Evolutionary conservation across 2,113 vertebrate species (phyloP).

Genomic region (Pampusana beccarii): DNA sequence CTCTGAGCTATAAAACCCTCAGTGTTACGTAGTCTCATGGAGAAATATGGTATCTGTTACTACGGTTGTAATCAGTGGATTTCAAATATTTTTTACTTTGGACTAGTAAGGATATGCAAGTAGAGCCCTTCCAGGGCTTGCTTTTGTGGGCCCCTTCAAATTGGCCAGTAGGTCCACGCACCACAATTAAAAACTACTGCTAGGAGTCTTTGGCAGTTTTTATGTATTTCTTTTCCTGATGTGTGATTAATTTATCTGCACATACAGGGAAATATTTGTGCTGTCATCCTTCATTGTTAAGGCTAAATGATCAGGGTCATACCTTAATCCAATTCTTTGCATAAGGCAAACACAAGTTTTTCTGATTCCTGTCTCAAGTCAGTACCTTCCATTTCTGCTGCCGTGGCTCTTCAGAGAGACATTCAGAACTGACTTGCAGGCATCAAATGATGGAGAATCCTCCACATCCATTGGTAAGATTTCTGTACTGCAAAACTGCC

Average conservation of each 20-base stretch:
- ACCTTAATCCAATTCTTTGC: background rate
- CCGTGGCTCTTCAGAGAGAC: background rate
- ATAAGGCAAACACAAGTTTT: background rate
- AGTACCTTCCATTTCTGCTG: background rate
- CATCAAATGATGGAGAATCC: background rate
- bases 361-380: background rate
- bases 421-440: background rate
- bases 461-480: background rate
- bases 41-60: background rate
- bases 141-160: background rate
- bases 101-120: background rate
- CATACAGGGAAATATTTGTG: background rate
- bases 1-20: background rate
- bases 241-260: background rate
- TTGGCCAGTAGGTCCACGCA: background rate
- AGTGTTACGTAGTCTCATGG: background rate
- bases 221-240: background rate
- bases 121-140: background rate
- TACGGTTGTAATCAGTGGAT: background rate
- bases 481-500: background rate
- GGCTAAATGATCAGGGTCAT: background rate
- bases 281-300: background rate
- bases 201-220: background rate
- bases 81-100: background rate
- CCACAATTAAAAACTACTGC: background rate